phyloP scores from a whole-genome alignment of 2,113 vertebrate genomes.

The Notechis scutatus region DNA sequence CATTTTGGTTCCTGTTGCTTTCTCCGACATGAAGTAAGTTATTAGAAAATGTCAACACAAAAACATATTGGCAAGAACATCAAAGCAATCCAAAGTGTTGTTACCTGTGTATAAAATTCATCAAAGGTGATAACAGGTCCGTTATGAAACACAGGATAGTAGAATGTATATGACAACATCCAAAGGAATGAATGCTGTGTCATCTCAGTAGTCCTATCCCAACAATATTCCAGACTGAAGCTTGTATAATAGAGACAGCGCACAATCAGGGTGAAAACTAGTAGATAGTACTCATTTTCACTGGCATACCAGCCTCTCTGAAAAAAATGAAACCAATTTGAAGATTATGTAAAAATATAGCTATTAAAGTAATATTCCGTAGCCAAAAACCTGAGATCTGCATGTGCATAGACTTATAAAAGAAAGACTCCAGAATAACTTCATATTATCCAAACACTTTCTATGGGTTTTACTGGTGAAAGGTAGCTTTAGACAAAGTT shows the following conservation, averaged over 20 bases:
- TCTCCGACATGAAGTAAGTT: background rate
- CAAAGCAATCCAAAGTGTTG: background rate
- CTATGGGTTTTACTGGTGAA: background rate
- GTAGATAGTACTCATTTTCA: constrained; percentile 85
- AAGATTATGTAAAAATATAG: background rate
- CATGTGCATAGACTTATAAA: background rate
- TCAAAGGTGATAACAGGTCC: constrained; percentile 86
- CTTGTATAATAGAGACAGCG: constrained; percentile 89
- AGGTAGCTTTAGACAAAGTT: background rate
- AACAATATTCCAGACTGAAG: constrained; percentile 88
- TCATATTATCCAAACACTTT: background rate
- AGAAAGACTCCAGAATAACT: background rate
- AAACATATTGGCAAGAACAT: background rate
- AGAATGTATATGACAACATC: constrained; percentile 88
- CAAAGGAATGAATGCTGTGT: constrained; percentile 72
- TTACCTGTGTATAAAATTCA: constrained; percentile 85
- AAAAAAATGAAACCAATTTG: constrained; percentile 30
- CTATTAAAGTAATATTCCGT: background rate
- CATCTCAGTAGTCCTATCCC: constrained; percentile 60
- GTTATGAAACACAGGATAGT: constrained; percentile 93
- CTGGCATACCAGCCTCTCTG: constrained; percentile 88
- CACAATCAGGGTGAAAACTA: constrained; percentile 88
- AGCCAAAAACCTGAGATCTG: background rate
- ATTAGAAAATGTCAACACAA: background rate
- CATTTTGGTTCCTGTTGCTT: background rate